Evolutionary conservation across 2,888 invertebrate species (phyloP), one percentile per base, ranked within the genome.

Genomic region (Nymphalis c-album): DNA sequence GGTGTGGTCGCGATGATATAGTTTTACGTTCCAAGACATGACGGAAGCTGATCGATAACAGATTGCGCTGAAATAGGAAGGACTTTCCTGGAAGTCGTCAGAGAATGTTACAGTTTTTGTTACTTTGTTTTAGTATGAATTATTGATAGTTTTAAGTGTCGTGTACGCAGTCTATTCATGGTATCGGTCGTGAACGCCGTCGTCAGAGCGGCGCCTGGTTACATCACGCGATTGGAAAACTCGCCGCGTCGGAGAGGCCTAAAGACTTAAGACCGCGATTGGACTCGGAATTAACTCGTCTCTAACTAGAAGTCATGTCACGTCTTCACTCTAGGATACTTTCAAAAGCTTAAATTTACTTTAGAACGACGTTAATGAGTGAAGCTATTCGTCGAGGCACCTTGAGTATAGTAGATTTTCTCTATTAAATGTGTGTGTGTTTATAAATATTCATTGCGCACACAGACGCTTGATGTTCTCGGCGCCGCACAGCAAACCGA

Each of bases 201-300:
- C 88, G 87, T 80, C 86, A 77, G 73, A 67, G 75, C 79, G 90
- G 90, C 91, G 91, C 89, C 90, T 79, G 76, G 81, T 91, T 89
- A 88, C 90, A 88, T 91, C 88, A 91, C 78, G 73, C 79, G 78
- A 85, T 87, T 86, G 87, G 87, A 90, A 90, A 91, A 85, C 85
- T 87, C 80, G 83, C 77, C 81, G 84, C 82, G 85, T 82, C 79
- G 74, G 75, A 76, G 78, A 80, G 80, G 81, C 82, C 83, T 80
- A 83, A 87, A 85, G 79, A 82, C 79, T 72, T 77, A 76, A 78
- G 76, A 76, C 76, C 81, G 83, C 82, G 85, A 82, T 79, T 78
- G 76, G 86, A 87, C 85, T 88, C 72, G 69, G 78, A 88, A 87
- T 76, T 67, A 71, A 67, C 64, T 68, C 65, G 73, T 66, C 73